A percentile compares a stretch with the other conserved stretches of the same genome.
These are phyloP conservation scores for Lethrus apterus DNA, from an alignment of 1,140 invertebrate species.

Conservation along the genomic window DNA sequence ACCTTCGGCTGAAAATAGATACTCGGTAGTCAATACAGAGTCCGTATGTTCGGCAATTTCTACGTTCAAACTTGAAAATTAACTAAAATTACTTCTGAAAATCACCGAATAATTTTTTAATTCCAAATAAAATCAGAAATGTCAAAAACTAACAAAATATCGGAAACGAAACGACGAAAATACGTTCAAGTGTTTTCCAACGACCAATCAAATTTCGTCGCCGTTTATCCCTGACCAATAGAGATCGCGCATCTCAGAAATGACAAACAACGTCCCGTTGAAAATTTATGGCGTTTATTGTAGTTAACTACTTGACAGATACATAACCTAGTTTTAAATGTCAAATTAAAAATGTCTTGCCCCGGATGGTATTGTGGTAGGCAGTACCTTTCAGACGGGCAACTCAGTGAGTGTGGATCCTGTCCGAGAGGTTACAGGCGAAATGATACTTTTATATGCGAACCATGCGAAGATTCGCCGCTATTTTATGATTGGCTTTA, in stretches of 20 bases:
- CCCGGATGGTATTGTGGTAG: conserved; percentile 84
- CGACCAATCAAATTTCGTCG: conserved; percentile 25
- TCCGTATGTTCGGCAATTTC: too few relatives aligned
- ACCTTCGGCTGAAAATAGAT: conserved; percentile 43
- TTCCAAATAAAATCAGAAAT: conserved; percentile 7
- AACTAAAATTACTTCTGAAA: too few relatives aligned
- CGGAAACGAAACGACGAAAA: conserved; percentile 4
- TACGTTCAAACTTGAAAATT: too few relatives aligned
- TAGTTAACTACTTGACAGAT: conserved; percentile 13
- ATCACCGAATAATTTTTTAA: conserved; percentile 12
- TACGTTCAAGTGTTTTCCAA: conserved; percentile 20
- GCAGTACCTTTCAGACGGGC: conserved; percentile 53
- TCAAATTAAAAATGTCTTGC: conserved; percentile 44
- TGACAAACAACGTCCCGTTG: conserved; percentile 16
- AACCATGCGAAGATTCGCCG: conserved; percentile 66
- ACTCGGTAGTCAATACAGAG: conserved; percentile 11
- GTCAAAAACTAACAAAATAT: conserved; percentile 5
- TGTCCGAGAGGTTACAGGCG: conserved; percentile 75
- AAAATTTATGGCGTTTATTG: conserved; percentile 15
- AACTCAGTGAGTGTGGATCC: conserved; percentile 72
- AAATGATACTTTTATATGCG: conserved; percentile 61
- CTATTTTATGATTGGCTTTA: conserved; percentile 91
- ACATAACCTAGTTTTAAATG: conserved; percentile 18
- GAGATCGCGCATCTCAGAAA: conserved; percentile 3
- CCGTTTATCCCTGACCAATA: conserved; percentile 17